Percentiles rank a stretch among this genome's conserved stretches.
These are phyloP conservation scores for Luperina nickerlii DNA, from an alignment of 2,888 invertebrate species.

Conservation along the genomic window DNA sequence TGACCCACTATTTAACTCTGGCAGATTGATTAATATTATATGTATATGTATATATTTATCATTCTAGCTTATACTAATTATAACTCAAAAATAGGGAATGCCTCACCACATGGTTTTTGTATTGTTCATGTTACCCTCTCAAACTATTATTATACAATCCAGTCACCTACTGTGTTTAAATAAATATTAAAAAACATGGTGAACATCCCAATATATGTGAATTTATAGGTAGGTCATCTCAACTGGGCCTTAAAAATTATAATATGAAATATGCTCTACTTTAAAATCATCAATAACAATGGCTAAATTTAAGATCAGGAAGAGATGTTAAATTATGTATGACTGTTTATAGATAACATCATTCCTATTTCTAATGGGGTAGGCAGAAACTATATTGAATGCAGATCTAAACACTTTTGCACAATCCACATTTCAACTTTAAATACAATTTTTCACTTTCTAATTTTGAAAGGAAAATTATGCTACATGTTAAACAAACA, in stretches of 20 bases:
- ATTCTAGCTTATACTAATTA: not conserved
- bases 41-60: slow-evolving; percentile 9
- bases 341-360: too few relatives aligned
- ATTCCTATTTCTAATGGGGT: too few relatives aligned
- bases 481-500: too few relatives aligned
- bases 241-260: too few relatives aligned
- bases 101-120: not conserved
- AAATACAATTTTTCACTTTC: too few relatives aligned
- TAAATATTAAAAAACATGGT: not conserved
- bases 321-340: not conserved
- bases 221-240: not conserved
- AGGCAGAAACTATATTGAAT: too few relatives aligned
- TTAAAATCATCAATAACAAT: not conserved
- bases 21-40: slow-evolving; percentile 16
- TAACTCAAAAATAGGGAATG: slow-evolving; percentile 3
- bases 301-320: not conserved
- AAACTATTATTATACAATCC: too few relatives aligned
- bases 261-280: not conserved
- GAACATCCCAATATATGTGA: not conserved
- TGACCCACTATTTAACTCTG: slow-evolving; percentile 46
- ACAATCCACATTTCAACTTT: too few relatives aligned
- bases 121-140: too few relatives aligned
- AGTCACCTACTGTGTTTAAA: too few relatives aligned
- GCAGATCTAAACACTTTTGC: too few relatives aligned
- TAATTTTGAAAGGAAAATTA: too few relatives aligned